A percentile compares a stretch with the other conserved stretches of the same genome.
Conservation (phyloP, 2,888 invertebrate genomes). For the Apodemia mormo region DNA sequence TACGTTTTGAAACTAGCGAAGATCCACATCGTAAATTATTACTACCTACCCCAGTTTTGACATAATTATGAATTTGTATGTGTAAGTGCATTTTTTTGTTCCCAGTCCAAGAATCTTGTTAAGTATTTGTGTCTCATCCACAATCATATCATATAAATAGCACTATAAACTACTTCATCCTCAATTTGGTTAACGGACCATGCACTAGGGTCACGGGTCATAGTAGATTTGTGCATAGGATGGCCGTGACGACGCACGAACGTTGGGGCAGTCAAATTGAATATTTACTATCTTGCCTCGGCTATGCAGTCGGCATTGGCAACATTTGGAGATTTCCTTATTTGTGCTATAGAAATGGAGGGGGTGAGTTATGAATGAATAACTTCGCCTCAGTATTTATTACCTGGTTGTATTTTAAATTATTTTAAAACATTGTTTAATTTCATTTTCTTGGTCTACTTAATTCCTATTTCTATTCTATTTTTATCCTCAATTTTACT, state of each 20-base stretch:
- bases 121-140: background rate
- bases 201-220: slow-evolving; percentile 40
- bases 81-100: no score
- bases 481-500: background rate
- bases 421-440: no score
- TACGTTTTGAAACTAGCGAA: no score
- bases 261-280: slow-evolving; percentile 89
- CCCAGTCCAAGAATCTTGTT: no score
- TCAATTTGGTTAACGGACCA: slow-evolving; percentile 45
- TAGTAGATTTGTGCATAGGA: slow-evolving; percentile 41
- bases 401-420: no score
- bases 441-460: no score
- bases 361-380: slow-evolving; percentile 77
- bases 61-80: no score
- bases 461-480: no score
- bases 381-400: no score
- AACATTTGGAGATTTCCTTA: slow-evolving; percentile 95
- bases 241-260: slow-evolving; percentile 74
- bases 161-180: slow-evolving; percentile 42
- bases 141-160: slow-evolving; percentile 15
- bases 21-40: no score
- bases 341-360: slow-evolving; percentile 92
- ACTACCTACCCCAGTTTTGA: no score
- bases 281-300: slow-evolving; percentile 90
- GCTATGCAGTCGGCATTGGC: slow-evolving; percentile 92